Evolutionary conservation across 37 sponge, comb jelly and placozoan species (phyloP).

Genomic region (Halichondria panicea): DNA sequence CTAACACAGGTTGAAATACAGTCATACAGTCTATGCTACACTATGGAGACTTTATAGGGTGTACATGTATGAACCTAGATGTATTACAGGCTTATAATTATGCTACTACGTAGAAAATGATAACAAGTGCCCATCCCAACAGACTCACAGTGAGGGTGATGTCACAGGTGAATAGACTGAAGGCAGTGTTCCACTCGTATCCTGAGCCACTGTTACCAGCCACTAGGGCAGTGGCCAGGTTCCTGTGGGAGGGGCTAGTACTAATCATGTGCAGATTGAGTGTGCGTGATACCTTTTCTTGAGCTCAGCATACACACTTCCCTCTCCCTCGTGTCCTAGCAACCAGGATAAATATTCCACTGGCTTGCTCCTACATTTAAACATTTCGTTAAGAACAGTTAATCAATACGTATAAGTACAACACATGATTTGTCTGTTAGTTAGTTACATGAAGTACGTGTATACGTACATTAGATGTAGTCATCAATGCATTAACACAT

Average conservation of each 20-base stretch:
- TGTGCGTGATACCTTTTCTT: conserved; percentile 62
- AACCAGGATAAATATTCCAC: conserved; percentile 65
- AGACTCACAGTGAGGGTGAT: conserved; percentile 68
- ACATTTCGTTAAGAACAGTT: too few species aligned
- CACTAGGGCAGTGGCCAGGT: conserved; percentile 43
- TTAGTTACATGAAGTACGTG: not conserved
- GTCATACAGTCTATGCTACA: too few species aligned
- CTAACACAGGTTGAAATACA: too few species aligned
- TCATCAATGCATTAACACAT: not conserved
- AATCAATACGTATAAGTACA: not conserved
- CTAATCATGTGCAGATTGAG: not conserved
- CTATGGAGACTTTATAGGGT: too few species aligned
- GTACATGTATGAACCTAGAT: too few species aligned
- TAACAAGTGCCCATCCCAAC: not conserved
- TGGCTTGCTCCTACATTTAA: conserved; percentile 79
- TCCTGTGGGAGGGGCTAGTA: conserved; percentile 15
- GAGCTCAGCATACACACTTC: conserved; percentile 67
- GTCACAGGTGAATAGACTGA: conserved; percentile 54
- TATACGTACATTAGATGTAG: not conserved
- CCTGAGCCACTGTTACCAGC: conserved; percentile 55
- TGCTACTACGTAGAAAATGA: too few species aligned
- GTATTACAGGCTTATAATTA: too few species aligned
- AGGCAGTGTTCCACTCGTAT: conserved; percentile 64
- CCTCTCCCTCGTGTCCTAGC: conserved; percentile 83
- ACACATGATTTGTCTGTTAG: too few species aligned